Percentiles rank a stretch among this genome's conserved stretches.
Conservation (phyloP, 2,797 vertebrate genomes). For the Lacerta bilineata region DNA sequence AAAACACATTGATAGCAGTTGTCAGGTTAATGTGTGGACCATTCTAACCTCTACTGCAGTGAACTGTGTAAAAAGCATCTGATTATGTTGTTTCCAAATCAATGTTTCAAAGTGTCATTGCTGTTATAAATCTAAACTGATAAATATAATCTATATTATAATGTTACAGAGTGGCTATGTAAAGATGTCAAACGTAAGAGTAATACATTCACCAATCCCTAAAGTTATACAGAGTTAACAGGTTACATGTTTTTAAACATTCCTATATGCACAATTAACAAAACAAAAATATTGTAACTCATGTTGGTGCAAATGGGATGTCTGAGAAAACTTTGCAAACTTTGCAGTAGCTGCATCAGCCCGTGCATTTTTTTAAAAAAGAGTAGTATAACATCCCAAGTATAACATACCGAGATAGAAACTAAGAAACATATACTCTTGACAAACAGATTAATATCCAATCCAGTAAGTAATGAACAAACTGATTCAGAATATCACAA, state of each 20-base stretch:
- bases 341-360: constrained; percentile 51
- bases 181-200: background rate
- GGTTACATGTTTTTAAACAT: constrained; percentile 13
- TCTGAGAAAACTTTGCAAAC: constrained; percentile 64
- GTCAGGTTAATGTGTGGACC: background rate
- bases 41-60: background rate
- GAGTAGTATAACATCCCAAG: constrained; percentile 42
- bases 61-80: background rate
- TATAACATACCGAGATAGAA: constrained; percentile 20
- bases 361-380: constrained; percentile 29
- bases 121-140: background rate
- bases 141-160: background rate
- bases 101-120: background rate
- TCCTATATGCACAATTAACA: constrained; percentile 3
- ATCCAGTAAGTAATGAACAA: constrained; percentile 24
- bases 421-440: constrained; percentile 32
- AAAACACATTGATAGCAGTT: background rate
- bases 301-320: constrained; percentile 56
- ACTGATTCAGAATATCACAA: constrained; percentile 33
- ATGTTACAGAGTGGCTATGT: background rate
- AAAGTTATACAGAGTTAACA: constrained; percentile 11
- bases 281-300: background rate
- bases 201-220: background rate
- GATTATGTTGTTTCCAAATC: background rate
- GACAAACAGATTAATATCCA: constrained; percentile 34